Evolutionary conservation across 2,797 vertebrate genomes (phyloP), one percentile per base, ranked within the genome.

Genomic region (Gymnothorax javanicus): DNA sequence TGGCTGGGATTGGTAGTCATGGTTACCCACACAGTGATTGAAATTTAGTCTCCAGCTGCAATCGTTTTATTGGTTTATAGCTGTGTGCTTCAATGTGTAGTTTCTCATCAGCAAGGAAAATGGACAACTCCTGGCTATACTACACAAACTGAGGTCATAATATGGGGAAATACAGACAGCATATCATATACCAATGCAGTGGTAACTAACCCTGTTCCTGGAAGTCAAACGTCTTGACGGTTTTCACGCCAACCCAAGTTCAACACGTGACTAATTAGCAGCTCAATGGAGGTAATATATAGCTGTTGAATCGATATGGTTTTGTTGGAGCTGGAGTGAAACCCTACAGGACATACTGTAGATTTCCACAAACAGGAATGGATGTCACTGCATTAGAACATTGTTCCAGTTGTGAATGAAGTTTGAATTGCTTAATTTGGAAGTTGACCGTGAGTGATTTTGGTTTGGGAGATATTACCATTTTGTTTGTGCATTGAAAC

Each of bases 61-160:
- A 56, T 81, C 77, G 23, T 52, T 81, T 81, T 81, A 81, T 81
- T 0, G 50, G 77, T n/a, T 81, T 81, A 43, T 43, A 81, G 50
- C 52, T 27, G 52, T 20, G 20, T 17, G 77, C 23, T 25, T 52
- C 77, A n/a, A 25, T 52, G 50, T 79, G 33, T 12, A 54, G 17
- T 81, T 7, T 81, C 56, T 81, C 77, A 12, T 6, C 77, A 8
- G 23, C 17, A 54, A 2, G n/a, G 25, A 23, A 62, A 20, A 62
- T 33, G 73, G 33, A 50, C 73, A 43, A 43, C 71, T 8, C 71
- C 8, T 43, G 25, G 25, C 25, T 75, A 33, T 8, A 75, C 2
- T 12, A 8, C 9, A 15, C 71, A 33, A 33, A 52, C 58, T 59
- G 58, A 13, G 17, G 13, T 62, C 12, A 12, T 62, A 62, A 62